Percentiles rank a stretch among this genome's conserved stretches.
Evolutionary conservation across 2,113 vertebrate genomes (phyloP).

Genomic region (Tachysurus fulvidraco): DNA sequence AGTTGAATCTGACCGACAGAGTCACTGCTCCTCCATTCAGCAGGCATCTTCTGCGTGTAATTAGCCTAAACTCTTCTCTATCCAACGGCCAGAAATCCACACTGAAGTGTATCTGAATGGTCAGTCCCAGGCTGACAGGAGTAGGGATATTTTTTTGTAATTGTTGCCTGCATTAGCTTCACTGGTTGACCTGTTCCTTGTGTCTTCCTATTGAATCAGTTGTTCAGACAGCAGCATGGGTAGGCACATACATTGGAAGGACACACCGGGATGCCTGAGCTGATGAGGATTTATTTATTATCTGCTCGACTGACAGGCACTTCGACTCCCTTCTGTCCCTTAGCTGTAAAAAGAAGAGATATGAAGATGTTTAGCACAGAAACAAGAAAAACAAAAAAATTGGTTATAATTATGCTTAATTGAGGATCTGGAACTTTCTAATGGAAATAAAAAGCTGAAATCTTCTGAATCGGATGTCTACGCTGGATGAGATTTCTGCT

Average conservation of each 20-base stretch:
- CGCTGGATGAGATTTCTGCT: conserved; percentile 3
- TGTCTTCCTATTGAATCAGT: conserved; percentile 53
- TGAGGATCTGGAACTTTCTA: neutral
- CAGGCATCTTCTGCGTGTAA: neutral
- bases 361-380: neutral
- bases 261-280: conserved; percentile 50
- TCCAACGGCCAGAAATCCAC: conserved; percentile 15
- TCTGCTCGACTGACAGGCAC: conserved; percentile 77
- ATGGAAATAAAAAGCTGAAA: neutral
- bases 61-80: conserved; percentile 6
- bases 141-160: neutral
- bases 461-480: neutral
- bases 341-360: conserved; percentile 66
- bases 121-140: conserved; percentile 37
- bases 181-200: conserved; percentile 27
- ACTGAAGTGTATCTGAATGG: conserved; percentile 37
- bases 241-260: conserved; percentile 63
- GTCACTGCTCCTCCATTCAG: neutral
- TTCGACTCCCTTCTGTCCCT: conserved; percentile 80
- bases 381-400: too few species aligned
- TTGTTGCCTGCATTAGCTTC: neutral
- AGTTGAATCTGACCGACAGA: conserved; percentile 12
- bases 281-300: conserved; percentile 68
- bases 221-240: conserved; percentile 52
- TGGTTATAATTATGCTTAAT: too few species aligned